These are phyloP conservation scores for Gryllus bimaculatus DNA, from an alignment of 1,140 invertebrate species.

Conservation along the genomic window DNA sequence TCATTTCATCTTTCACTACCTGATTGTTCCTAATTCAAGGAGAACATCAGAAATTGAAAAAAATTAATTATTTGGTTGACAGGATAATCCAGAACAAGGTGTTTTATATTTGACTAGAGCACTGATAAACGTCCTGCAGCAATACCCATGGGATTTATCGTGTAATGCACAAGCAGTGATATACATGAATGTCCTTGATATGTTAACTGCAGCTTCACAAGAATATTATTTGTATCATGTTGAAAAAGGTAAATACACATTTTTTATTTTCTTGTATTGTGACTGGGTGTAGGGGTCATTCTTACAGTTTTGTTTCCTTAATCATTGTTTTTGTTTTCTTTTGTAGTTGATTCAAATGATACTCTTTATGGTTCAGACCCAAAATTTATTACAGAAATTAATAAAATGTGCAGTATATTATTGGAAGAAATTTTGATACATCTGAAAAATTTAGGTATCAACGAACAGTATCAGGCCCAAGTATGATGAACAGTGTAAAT, in stretches of 20 bases:
- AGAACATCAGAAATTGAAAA: not conserved
- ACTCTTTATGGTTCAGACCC: slow-evolving; percentile 81
- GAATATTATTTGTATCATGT: slow-evolving; percentile 74
- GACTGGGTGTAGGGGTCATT: too few species aligned
- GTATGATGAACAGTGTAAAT: slow-evolving; percentile 18
- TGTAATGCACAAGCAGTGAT: slow-evolving; percentile 46
- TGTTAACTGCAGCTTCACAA: slow-evolving; percentile 62
- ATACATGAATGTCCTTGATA: slow-evolving; percentile 60
- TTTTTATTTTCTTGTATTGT: not conserved
- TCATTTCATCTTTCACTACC: not conserved
- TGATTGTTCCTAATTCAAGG: not conserved
- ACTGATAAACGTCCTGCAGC: slow-evolving; percentile 62
- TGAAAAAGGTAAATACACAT: slow-evolving; percentile 51
- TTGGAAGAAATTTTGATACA: slow-evolving; percentile 67
- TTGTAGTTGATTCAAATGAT: slow-evolving; percentile 86
- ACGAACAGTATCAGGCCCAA: slow-evolving; percentile 51
- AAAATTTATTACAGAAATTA: slow-evolving; percentile 73
- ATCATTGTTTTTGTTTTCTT: slow-evolving; percentile 11
- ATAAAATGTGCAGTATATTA: slow-evolving; percentile 65
- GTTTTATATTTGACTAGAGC: slow-evolving; percentile 66
- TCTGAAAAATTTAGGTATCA: slow-evolving; percentile 52
- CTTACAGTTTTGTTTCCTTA: slow-evolving; percentile 13
- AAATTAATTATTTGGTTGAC: slow-evolving; percentile 23
- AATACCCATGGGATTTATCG: slow-evolving; percentile 53
- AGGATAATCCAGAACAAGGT: slow-evolving; percentile 80